phyloP scores from a whole-genome alignment of 2,888 invertebrate genomes.

The Phymatocera aterrima region DNA sequence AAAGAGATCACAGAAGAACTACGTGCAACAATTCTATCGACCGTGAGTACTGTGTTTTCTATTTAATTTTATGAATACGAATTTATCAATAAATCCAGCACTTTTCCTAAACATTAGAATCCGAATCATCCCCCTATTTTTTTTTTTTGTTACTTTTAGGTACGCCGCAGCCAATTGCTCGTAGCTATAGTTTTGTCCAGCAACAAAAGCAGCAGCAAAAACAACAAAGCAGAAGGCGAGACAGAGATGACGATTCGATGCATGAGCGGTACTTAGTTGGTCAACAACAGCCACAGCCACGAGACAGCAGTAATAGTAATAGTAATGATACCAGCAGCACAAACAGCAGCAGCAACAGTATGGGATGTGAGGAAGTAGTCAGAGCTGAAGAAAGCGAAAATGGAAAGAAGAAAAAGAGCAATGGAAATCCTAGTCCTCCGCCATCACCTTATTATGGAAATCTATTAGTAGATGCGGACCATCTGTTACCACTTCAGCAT shows the following conservation, averaged over 20 bases:
- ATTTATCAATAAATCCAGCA: neutral
- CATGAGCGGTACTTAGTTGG: conserved; percentile 85
- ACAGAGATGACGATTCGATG: conserved; percentile 87
- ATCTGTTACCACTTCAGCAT: conserved; percentile 89
- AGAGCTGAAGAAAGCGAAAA: conserved; percentile 64
- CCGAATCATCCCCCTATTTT: no score
- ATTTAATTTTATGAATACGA: neutral
- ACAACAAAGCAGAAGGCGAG: conserved; percentile 69
- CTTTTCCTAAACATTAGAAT: neutral
- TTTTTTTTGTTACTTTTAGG: conserved; percentile 50
- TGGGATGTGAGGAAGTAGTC: conserved; percentile 65
- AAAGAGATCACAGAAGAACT: conserved; percentile 72
- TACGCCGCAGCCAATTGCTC: conserved; percentile 76
- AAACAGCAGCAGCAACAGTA: conserved; percentile 64
- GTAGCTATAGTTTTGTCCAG: conserved; percentile 79
- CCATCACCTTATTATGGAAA: conserved; percentile 71
- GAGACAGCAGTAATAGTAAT: conserved; percentile 68
- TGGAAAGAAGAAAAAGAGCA: conserved; percentile 69
- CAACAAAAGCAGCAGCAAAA: conserved; percentile 68
- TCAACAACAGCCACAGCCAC: conserved; percentile 69
- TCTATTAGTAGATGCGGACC: conserved; percentile 76
- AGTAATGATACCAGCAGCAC: conserved; percentile 68
- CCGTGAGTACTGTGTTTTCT: conserved; percentile 55
- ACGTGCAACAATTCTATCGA: conserved; percentile 71
- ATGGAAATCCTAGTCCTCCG: conserved; percentile 72